Evolutionary conservation across 2,797 vertebrate species (phyloP), one percentile per base, ranked within the genome.

Genomic region (Pyrocephalus nanus): DNA sequence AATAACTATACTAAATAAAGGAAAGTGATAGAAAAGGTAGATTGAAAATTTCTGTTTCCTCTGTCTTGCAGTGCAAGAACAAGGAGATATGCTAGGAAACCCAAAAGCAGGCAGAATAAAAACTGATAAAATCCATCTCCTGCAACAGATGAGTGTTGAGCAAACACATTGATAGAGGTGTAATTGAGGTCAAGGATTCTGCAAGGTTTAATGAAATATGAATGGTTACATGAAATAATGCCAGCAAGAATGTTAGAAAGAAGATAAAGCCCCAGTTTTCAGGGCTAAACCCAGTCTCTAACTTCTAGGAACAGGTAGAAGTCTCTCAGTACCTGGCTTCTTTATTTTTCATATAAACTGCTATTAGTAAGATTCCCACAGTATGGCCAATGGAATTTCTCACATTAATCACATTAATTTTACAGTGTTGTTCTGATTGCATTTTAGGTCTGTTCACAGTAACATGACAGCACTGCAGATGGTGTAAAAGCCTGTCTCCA

Each of bases 391-490:
- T 84, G 73, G 60, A 86, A 82, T 88, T 92, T 94, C 85, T 88
- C 88, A 92, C 66, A 60, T 78, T 78, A 80, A 8, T 58, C 13
- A n/a, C n/a, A n/a, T n/a, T n/a, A 80, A 15, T 89, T 88, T 96
- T 91, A 61, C 80, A 42, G 23, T 36, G 50, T 67, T 93, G 22
- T 55, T 94, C 62, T 0, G 0, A 81, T 50, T 86, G 76, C 73
- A 76, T 86, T 91, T 90, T 84, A 32, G 48, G 47, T 78, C 82
- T 93, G 69, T 84, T 96, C 91, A 21, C 82, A 90, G 92, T 57
- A 96, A 88, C 75, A 86, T 94, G 92, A 95, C 90, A 96, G 92
- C 62, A 71, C 13, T 93, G 70, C 95, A 97, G 92, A 90, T 96
- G 95, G 95, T 94, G 76, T 70, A 90, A 92, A 93, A 66, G 45